Evolutionary conservation across 2,797 vertebrate genomes (phyloP).

Genomic region (Meda fulgida): DNA sequence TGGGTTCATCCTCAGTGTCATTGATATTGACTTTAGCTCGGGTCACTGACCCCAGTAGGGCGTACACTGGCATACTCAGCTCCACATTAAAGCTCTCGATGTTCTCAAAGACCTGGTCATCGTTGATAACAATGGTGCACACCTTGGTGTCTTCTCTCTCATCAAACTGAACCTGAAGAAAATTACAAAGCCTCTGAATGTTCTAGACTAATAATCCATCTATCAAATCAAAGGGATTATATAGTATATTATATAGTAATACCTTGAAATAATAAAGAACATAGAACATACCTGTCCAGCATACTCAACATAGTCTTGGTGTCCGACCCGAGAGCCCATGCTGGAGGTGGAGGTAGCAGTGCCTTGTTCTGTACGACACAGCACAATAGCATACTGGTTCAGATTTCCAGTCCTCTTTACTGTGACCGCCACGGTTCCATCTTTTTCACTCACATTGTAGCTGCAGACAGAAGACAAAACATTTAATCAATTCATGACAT

Average conservation of each 20-base stretch:
- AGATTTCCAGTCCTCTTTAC: constrained; percentile 91
- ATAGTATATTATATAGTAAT: neutral
- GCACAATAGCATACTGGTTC: constrained; percentile 93
- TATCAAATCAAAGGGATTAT: neutral
- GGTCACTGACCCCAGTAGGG: constrained; percentile 86
- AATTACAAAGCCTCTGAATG: neutral
- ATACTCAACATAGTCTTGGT: constrained; percentile 92
- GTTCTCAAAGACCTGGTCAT: constrained; percentile 89
- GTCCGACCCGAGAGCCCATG: constrained; percentile 71
- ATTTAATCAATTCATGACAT: neutral
- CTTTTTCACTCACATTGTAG: constrained; percentile 89
- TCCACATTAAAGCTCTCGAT: constrained; percentile 88
- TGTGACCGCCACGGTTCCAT: constrained; percentile 83
- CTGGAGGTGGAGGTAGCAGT: constrained; percentile 83
- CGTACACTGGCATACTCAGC: constrained; percentile 94
- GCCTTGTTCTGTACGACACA: constrained; percentile 89
- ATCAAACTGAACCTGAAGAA: constrained; percentile 94
- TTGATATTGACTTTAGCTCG: constrained; percentile 82
- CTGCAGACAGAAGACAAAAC: constrained; percentile 71
- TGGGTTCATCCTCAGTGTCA: constrained; percentile 92
- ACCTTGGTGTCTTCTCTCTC: constrained; percentile 92
- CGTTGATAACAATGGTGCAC: constrained; percentile 89
- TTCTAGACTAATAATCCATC: neutral
- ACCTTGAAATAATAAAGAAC: neutral
- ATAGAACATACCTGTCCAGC: constrained; percentile 85